Conservation (phyloP, 2,888 invertebrate species). For the Mesorhabditis sp. region DNA sequence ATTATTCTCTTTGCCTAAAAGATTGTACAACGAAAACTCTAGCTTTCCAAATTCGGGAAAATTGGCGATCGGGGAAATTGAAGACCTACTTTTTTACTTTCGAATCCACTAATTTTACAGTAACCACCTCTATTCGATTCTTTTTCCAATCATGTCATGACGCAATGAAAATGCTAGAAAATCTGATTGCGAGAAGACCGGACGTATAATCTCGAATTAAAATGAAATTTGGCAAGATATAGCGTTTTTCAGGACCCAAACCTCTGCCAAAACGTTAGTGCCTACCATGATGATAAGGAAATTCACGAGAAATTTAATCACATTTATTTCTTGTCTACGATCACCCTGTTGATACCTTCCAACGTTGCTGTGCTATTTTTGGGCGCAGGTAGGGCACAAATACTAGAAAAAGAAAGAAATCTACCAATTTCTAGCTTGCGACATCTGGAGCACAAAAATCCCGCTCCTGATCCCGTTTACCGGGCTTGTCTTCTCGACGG, state of each 20-base stretch:
- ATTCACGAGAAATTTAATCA: constrained; percentile 58
- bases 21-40: too few species aligned
- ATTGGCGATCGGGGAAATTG: too few species aligned
- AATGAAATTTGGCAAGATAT: too few species aligned
- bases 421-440: constrained; percentile 48
- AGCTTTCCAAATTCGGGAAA: too few species aligned
- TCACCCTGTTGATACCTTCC: constrained; percentile 58
- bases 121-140: too few species aligned
- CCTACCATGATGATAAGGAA: constrained; percentile 43
- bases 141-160: too few species aligned
- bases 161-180: too few species aligned
- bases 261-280: constrained; percentile 38
- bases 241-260: constrained; percentile 25
- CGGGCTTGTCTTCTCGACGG: constrained; percentile 51
- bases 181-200: too few species aligned
- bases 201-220: too few species aligned
- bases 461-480: constrained; percentile 59
- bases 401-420: neutral
- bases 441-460: constrained; percentile 59
- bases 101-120: too few species aligned
- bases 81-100: too few species aligned
- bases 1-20: too few species aligned
- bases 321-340: constrained; percentile 57
- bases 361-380: constrained; percentile 57
- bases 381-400: constrained; percentile 47